These are phyloP conservation scores for Trachops cirrhosus DNA, from an alignment of 2,797 vertebrate species.

Conservation along the genomic window DNA sequence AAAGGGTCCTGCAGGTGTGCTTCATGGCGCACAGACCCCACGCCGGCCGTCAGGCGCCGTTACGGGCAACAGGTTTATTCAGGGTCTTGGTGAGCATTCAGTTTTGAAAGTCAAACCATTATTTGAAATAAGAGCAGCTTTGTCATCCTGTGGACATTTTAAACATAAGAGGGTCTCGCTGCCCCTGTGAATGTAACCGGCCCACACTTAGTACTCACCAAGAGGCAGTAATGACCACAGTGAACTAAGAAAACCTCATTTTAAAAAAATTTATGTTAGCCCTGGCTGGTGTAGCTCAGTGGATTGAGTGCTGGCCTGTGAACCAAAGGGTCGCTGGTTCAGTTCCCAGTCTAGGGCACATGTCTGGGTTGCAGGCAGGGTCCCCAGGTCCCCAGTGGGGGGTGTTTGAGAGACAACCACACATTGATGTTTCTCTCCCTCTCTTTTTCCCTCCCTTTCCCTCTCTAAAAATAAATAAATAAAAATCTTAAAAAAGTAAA, in stretches of 20 bases:
- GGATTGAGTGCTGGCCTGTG: no score
- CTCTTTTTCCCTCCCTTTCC: no score
- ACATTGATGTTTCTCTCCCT: no score
- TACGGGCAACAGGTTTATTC: background rate
- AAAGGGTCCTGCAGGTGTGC: background rate
- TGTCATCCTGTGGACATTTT: constrained; percentile 38
- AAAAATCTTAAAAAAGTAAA: background rate
- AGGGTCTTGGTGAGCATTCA: background rate
- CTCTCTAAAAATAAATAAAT: no score
- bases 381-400: no score
- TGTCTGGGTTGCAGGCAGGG: no score
- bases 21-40: fast-evolving
- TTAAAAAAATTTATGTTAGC: background rate
- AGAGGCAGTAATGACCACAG: background rate
- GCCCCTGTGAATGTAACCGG: background rate
- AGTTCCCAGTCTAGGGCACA: no score
- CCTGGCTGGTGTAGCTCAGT: no score
- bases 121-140: background rate
- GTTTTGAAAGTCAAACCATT: constrained; percentile 33
- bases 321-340: no score
- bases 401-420: no score
- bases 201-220: background rate
- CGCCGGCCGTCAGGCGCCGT: background rate
- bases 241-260: background rate
- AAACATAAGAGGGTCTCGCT: background rate